Conservation (phyloP, 1,140 invertebrate species). For the Bombyx mandarina region DNA sequence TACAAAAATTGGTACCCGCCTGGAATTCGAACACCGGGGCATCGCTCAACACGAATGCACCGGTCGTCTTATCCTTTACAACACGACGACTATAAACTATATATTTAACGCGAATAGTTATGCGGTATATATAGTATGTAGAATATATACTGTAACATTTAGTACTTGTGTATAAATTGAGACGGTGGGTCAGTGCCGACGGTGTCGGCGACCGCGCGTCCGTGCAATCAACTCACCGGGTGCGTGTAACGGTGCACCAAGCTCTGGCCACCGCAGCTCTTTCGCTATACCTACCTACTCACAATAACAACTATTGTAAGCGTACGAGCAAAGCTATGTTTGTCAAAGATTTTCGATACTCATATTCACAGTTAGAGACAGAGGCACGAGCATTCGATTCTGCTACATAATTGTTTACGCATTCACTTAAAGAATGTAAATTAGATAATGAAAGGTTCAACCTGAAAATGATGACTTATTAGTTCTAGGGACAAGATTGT, state of each 20-base stretch:
- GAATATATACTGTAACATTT: background rate
- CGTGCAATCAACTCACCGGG: constrained; percentile 59
- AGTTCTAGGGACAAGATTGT: too few relatives aligned
- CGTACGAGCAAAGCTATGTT: background rate
- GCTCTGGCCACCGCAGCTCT: background rate
- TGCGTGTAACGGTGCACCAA: constrained; percentile 56
- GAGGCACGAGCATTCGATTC: background rate
- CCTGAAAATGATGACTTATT: too few relatives aligned
- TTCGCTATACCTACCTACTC: background rate
- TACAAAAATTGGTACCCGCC: too few relatives aligned
- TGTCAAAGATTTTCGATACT: background rate
- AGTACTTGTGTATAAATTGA: constrained; percentile 1
- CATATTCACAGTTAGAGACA: background rate
- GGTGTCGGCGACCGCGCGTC: constrained; percentile 58
- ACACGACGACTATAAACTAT: too few relatives aligned
- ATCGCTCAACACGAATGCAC: too few relatives aligned
- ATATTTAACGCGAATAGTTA: too few relatives aligned
- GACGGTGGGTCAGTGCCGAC: constrained; percentile 27
- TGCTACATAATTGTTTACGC: too few relatives aligned
- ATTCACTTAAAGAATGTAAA: too few relatives aligned
- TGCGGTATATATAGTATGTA: too few relatives aligned
- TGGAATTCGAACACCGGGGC: too few relatives aligned
- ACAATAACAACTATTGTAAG: background rate
- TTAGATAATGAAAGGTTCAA: too few relatives aligned
- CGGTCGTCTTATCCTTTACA: too few relatives aligned